These are phyloP conservation scores for Rhagonycha lutea DNA, from an alignment of 2,888 invertebrate genomes.

Conservation along the genomic window DNA sequence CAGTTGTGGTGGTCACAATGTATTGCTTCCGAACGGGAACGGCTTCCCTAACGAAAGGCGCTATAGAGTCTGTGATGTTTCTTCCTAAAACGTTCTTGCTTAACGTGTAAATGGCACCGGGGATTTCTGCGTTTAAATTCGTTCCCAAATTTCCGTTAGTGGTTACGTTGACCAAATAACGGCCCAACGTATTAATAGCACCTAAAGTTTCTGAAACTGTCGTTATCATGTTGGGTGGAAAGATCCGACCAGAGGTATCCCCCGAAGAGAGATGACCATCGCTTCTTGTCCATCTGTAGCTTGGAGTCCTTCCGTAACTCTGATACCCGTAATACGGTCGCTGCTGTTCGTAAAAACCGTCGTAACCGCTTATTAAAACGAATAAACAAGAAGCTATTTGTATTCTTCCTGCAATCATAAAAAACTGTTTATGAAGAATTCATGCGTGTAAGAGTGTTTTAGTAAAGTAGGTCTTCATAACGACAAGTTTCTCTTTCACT, in stretches of 20 bases:
- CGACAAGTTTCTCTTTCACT: constrained; percentile 36
- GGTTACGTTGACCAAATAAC: constrained; percentile 83
- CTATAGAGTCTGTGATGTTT: constrained; percentile 81
- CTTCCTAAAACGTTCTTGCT: constrained; percentile 79
- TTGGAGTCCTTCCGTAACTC: neutral
- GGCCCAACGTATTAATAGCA: constrained; percentile 84
- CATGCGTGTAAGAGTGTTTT: neutral
- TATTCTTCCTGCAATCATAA: constrained; percentile 1
- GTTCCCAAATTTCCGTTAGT: constrained; percentile 55
- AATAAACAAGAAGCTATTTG: neutral
- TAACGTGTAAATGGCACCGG: constrained; percentile 77
- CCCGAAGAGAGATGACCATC: constrained; percentile 17
- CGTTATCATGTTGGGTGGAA: constrained; percentile 54
- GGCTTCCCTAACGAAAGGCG: constrained; percentile 65
- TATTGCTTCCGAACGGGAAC: constrained; percentile 38
- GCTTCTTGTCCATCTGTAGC: neutral
- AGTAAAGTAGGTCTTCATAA: constrained; percentile 11
- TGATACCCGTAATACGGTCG: neutral
- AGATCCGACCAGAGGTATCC: constrained; percentile 47
- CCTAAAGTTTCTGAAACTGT: constrained; percentile 69
- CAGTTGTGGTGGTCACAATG: constrained; percentile 46
- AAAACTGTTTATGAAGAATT: neutral
- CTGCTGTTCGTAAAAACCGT: neutral
- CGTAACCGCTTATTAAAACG: neutral
- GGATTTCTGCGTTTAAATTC: constrained; percentile 60